A percentile compares a stretch with the other conserved stretches of the same genome.
phyloP scores from a whole-genome alignment of 2,797 vertebrate species.

The Cirrhinus molitorella region DNA sequence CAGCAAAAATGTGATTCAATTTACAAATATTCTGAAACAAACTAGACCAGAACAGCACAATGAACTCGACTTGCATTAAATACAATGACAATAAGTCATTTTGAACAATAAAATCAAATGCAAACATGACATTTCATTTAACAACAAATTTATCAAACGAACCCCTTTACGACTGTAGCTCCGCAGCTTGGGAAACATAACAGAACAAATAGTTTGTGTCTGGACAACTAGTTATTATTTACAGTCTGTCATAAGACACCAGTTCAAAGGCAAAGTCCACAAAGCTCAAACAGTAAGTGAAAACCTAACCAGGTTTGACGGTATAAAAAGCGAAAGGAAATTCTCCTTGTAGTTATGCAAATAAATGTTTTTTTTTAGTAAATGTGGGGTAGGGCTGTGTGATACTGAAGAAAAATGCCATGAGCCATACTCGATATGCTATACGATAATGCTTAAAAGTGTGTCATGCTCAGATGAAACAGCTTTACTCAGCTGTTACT shows the following conservation, averaged over 20 bases:
- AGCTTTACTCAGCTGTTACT: no score
- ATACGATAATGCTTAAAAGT: no score
- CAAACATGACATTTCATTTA: constrained; percentile 14
- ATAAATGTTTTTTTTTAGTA: neutral
- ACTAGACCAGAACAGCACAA: neutral
- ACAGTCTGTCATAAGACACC: neutral
- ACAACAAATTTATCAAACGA: neutral
- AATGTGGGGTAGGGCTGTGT: no score
- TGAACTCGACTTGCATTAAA: neutral
- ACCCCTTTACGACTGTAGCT: neutral
- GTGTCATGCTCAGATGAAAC: no score
- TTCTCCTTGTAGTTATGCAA: neutral
- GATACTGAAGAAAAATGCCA: no score
- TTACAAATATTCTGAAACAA: neutral
- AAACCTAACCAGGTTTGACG: neutral
- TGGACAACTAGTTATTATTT: neutral
- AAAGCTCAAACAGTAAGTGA: neutral
- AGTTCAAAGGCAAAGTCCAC: neutral
- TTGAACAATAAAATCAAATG: neutral
- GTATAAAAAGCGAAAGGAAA: neutral
- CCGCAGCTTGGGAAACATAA: neutral
- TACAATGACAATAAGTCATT: neutral
- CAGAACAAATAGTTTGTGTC: neutral
- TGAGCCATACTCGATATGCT: no score
- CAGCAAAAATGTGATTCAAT: neutral